Evolutionary conservation across 2,113 vertebrate genomes (phyloP), one percentile per base, ranked within the genome.

Genomic region (Meriones unguiculatus): DNA sequence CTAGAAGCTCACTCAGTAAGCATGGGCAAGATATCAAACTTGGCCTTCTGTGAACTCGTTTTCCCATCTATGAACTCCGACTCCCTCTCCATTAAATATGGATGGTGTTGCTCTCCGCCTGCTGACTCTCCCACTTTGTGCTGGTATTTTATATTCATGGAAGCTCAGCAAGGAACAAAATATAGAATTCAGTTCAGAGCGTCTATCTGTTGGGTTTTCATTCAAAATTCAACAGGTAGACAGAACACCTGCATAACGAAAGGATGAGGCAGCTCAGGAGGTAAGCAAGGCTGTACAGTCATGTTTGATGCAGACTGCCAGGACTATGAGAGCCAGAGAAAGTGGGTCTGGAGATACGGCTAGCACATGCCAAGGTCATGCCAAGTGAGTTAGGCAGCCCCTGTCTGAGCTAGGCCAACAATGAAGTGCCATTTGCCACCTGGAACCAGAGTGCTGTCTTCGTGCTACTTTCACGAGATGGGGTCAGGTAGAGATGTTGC

Each of bases 191-290:
- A 95, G 77, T 15, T 18, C 73, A 96, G 92, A 94, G 81, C 28
- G 87, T 78, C 88, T 87, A 46, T 89, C 96, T 88, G 72, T 70
- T 97, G 97, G 90, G 84, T 93, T 97, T 95, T 97, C 95, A 96
- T 96, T 96, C 94, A 97, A 93, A 97, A 97, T 97, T 93, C 97
- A 96, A 95, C 96, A 97, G 94, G 90, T 96, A 97, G 90, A 95
- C 82, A 92, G 92, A 86, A 76, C 88, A 89, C 85, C 46, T 1
- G 0, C 93, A 46, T 80, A 89, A 87, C 77, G 77, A 86, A 95
- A 96, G 64, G 81, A 87, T 28, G 46, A 81, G 14, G 76, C 57
- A 65, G 46, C 85, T 94, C 95, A 12, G 70, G 46, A 95, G 52
- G 70, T 62, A 41, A 62, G 52, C 30, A 38, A 78, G 8, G 38